Evolutionary conservation across 2,888 invertebrate genomes (phyloP).

Genomic region (Netelia inedita): DNA sequence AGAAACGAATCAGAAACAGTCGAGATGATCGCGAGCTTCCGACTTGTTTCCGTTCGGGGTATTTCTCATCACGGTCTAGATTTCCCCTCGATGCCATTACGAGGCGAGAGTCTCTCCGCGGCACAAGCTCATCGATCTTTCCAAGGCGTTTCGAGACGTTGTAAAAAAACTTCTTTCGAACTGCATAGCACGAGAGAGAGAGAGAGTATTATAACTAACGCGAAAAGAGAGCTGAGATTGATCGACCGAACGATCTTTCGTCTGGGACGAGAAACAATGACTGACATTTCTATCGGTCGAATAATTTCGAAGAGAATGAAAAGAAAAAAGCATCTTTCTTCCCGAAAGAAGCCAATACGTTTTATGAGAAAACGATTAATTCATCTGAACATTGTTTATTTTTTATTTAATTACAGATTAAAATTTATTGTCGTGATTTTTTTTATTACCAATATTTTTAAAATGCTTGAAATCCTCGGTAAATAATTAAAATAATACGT

Average conservation of each 20-base stretch:
- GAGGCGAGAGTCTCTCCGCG: slow-evolving; percentile 52
- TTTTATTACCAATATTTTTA: not conserved
- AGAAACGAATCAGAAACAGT: slow-evolving; percentile 10
- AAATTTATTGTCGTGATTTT: not conserved
- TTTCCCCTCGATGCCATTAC: slow-evolving; percentile 65
- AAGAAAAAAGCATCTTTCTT: not conserved
- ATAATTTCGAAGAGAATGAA: not conserved
- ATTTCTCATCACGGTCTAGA: slow-evolving; percentile 65
- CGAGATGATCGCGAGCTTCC: slow-evolving; percentile 41
- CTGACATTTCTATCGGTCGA: slow-evolving; percentile 3
- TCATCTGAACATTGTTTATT: not conserved
- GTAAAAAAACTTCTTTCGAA: slow-evolving; percentile 45
- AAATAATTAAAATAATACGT: too few relatives aligned
- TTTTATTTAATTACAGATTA: not conserved
- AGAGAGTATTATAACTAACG: slow-evolving; percentile 56
- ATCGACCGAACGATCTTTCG: slow-evolving; percentile 40
- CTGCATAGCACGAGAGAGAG: slow-evolving; percentile 59
- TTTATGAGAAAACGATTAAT: not conserved
- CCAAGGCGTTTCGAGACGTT: slow-evolving; percentile 47
- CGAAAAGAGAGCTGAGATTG: slow-evolving; percentile 60
- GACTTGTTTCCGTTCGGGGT: slow-evolving; percentile 50
- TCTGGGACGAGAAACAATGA: not conserved
- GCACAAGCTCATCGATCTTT: slow-evolving; percentile 47
- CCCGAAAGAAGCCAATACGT: not conserved
- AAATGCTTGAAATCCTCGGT: not conserved